A percentile compares a stretch with the other conserved stretches of the same genome.
Conservation (phyloP, 2,888 invertebrate genomes). For the Parnassius mnemosyne region DNA sequence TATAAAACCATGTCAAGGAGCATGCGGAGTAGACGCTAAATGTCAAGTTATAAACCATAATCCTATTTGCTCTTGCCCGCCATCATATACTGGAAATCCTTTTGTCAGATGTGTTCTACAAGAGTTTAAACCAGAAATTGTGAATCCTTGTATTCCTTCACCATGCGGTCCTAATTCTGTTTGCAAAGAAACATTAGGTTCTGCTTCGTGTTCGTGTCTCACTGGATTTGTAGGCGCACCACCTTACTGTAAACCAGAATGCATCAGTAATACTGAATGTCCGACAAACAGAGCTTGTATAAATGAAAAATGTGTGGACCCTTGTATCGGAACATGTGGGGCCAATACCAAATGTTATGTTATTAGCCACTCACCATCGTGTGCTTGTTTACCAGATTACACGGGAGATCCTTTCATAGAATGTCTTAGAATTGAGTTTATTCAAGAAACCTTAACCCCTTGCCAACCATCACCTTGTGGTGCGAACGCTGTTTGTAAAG, state of each 20-base stretch:
- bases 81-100: slow-evolving; percentile 86
- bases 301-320: slow-evolving; percentile 88
- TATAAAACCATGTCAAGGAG: slow-evolving; percentile 89
- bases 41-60: slow-evolving; percentile 90
- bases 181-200: slow-evolving; percentile 83
- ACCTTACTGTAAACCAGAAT: slow-evolving; percentile 90
- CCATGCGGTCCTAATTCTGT: slow-evolving; percentile 91
- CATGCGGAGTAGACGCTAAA: slow-evolving; percentile 87
- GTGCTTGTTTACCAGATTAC: slow-evolving; percentile 84
- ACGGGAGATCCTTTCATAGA: slow-evolving; percentile 89
- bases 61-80: slow-evolving; percentile 88
- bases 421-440: slow-evolving; percentile 67
- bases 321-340: slow-evolving; percentile 87
- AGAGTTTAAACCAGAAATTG: slow-evolving; percentile 69
- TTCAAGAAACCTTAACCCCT: slow-evolving; percentile 73
- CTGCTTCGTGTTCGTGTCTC: slow-evolving; percentile 88
- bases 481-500: slow-evolving; percentile 82
- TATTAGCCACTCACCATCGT: slow-evolving; percentile 86
- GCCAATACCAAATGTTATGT: slow-evolving; percentile 87
- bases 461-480: slow-evolving; percentile 84
- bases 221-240: slow-evolving; percentile 84
- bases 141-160: slow-evolving; percentile 87
- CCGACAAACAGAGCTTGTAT: slow-evolving; percentile 85
- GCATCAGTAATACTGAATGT: slow-evolving; percentile 89
- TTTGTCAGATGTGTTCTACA: slow-evolving; percentile 83